These are phyloP conservation scores for Ischnus inquisitorius DNA, from an alignment of 2,888 invertebrate genomes.

Conservation along the genomic window DNA sequence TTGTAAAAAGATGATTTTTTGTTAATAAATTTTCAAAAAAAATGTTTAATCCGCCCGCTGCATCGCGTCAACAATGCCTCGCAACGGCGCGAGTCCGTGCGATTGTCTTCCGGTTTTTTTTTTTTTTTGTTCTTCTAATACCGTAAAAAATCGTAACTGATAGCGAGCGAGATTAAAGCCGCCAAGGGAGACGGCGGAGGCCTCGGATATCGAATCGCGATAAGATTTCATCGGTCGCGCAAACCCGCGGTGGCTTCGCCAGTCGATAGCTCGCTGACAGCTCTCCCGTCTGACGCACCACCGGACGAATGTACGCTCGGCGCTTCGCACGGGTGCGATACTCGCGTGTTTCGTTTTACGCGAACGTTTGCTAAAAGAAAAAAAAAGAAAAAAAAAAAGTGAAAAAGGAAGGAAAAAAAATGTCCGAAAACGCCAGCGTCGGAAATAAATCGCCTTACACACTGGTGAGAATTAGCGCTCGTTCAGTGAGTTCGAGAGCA, in stretches of 20 bases:
- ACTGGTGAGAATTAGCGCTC: conserved; percentile 47
- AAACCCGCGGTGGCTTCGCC: not conserved
- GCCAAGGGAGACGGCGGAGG: not conserved
- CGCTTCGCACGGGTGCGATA: not conserved
- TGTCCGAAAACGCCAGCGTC: conserved; percentile 30
- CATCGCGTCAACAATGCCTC: no score
- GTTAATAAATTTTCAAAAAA: no score
- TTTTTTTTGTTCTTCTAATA: not conserved
- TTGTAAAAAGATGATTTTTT: no score
- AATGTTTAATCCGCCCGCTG: no score
- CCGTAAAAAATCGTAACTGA: conserved; percentile 9
- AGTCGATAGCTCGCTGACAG: conserved; percentile 49
- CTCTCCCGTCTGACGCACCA: not conserved
- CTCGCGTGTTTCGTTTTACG: conserved; percentile 2
- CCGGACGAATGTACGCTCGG: not conserved
- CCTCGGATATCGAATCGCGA: conserved; percentile 48
- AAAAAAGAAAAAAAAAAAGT: conserved; percentile 40
- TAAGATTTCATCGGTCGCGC: conserved; percentile 36
- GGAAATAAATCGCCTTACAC: conserved; percentile 29
- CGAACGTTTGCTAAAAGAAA: not conserved
- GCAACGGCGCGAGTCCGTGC: no score
- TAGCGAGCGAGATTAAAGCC: conserved; percentile 49
- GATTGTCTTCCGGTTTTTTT: not conserved
- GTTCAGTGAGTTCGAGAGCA: not conserved
- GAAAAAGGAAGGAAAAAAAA: no score